Evolutionary conservation across 2,888 invertebrate genomes (phyloP), one percentile per base, ranked within the genome.

Genomic region (Andrena fulva): DNA sequence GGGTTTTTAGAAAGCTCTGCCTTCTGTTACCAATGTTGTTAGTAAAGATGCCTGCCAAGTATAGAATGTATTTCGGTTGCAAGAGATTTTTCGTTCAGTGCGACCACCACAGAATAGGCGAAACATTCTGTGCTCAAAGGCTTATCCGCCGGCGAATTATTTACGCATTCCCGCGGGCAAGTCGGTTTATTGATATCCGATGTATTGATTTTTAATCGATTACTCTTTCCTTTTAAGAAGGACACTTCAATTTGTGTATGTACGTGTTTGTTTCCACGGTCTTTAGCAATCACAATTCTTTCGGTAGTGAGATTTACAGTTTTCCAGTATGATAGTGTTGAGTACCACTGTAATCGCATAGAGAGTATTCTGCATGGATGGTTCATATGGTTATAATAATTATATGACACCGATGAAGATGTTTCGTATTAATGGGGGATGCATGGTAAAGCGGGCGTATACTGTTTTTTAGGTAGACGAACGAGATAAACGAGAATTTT

Each of bases 21-120:
- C 84, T 80, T 82, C 77, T 88, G 88, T 88, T 88, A 88, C 88
- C 87, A 88, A 76, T 88, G 82, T 86, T 87, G 84, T 85, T 88
- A 88, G 64, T 86, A 85, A 69, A 80, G 77, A 78, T 75, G 75
- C 77, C 82, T 64, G 76, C 50, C 67, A 60, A 74, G 70, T 73
- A 68, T 83, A 87, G 71, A 79, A 79, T 63, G 48, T 6, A 54
- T 63, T 82, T 82, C 71, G 68, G 67, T 71, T 70, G 48, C 33
- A 50, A 33, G 29, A 54, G 27, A 64, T 77, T 71, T 63, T 77
- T 68, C 54, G 56, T 59, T 67, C 70, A 8, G 2, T 3, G 50
- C n/a, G 27, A 60, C 33, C 31, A 10, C 16, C 69, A 60, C 48
- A 24, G 59, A 50, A 69, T 52, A n/a, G 12, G 29, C 7, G 10